Evolutionary conservation across 2,113 vertebrate species (phyloP).

Genomic region (Oreotrochilus melanogaster): DNA sequence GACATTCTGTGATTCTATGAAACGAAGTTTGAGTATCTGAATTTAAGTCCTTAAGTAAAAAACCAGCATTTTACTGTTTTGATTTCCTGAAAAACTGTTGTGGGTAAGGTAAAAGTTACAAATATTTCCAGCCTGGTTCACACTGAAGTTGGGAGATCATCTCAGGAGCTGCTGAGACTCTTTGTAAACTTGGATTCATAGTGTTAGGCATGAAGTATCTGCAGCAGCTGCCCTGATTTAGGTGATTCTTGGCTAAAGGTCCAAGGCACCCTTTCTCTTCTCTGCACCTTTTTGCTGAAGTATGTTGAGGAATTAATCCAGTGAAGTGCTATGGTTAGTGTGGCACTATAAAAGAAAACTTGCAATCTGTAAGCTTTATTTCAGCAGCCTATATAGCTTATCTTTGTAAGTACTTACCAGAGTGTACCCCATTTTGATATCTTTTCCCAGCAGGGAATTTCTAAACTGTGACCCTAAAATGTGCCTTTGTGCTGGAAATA

Average conservation of each 20-base stretch:
- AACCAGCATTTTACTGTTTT: neutral
- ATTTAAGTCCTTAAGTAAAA: neutral
- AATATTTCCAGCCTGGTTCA: neutral
- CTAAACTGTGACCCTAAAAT: neutral
- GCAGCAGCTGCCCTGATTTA: neutral
- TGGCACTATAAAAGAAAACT: neutral
- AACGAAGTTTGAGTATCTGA: neutral
- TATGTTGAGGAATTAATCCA: neutral
- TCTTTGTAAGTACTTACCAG: neutral
- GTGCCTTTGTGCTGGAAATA: neutral
- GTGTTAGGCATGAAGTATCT: neutral
- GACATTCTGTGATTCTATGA: no score
- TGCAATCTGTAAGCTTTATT: neutral
- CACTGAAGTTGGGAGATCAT: neutral
- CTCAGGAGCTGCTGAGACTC: neutral
- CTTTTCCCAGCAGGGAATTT: neutral
- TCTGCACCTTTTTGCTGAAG: neutral
- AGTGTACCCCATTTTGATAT: neutral
- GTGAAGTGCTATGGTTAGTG: neutral
- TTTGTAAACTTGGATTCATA: neutral
- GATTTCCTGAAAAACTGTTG: neutral
- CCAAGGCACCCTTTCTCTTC: neutral
- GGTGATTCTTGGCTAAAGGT: neutral
- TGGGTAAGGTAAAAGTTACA: neutral
- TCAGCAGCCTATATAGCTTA: neutral